Percentiles rank a stretch among this genome's conserved stretches.
These are phyloP conservation scores for Yponomeuta plumbellus DNA, from an alignment of 2,888 invertebrate genomes.

Conservation along the genomic window DNA sequence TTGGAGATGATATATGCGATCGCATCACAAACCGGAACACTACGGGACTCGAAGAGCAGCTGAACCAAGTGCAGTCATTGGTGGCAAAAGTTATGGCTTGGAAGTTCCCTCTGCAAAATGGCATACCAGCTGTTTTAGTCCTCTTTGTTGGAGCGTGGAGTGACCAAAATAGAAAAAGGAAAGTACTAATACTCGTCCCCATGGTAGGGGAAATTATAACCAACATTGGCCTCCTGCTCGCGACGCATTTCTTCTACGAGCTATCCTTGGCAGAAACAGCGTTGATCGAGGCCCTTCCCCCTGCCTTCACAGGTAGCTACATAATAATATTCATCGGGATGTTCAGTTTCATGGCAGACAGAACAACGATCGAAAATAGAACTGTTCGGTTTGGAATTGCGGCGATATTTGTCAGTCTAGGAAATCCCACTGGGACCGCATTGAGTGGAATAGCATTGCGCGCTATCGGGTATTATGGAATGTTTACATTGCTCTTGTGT, in stretches of 20 bases:
- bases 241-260: constrained; percentile 74
- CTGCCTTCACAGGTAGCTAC: constrained; percentile 78
- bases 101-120: constrained; percentile 78
- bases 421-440: constrained; percentile 70
- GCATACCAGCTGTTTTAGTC: constrained; percentile 74
- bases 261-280: constrained; percentile 69
- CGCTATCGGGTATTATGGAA: constrained; percentile 62
- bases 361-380: constrained; percentile 75
- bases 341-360: constrained; percentile 79
- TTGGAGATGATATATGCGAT: constrained; percentile 72
- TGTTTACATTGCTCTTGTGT: constrained; percentile 54
- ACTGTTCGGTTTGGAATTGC: constrained; percentile 79
- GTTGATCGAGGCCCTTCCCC: constrained; percentile 74
- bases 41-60: constrained; percentile 56
- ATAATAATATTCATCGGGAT: constrained; percentile 77
- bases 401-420: constrained; percentile 71
- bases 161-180: constrained; percentile 75
- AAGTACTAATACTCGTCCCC: constrained; percentile 76
- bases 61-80: constrained; percentile 62
- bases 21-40: constrained; percentile 59
- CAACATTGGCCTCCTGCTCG: constrained; percentile 70
- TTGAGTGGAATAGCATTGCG: constrained; percentile 70
- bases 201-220: constrained; percentile 74
- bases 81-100: constrained; percentile 74
- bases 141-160: constrained; percentile 80